phyloP scores from a whole-genome alignment of 2,888 invertebrate genomes.

The Acronicta alni region DNA sequence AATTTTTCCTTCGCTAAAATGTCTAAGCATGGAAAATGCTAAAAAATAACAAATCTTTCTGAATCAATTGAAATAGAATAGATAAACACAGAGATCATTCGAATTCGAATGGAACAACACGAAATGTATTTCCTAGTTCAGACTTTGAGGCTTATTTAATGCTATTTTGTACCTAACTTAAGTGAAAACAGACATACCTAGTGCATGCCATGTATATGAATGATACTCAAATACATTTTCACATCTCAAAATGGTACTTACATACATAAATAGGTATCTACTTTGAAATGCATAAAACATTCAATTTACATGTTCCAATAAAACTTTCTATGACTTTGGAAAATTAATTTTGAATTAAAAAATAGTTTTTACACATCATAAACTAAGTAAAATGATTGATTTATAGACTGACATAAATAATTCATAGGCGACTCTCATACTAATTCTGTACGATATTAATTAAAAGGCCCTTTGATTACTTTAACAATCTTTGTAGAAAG shows the following conservation, averaged over 20 bases:
- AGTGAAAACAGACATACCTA: not conserved
- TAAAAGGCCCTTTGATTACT: not conserved
- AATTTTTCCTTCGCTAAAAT: no score
- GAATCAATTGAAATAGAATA: no score
- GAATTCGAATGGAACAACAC: no score
- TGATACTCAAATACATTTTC: conserved; percentile 1
- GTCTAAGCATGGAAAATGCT: no score
- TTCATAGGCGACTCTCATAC: not conserved
- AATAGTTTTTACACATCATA: conserved; percentile 16
- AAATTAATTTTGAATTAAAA: conserved; percentile 17
- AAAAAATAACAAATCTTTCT: no score
- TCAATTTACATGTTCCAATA: not conserved
- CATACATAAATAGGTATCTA: not conserved
- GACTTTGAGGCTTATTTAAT: not conserved
- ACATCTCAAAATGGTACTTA: conserved; percentile 1
- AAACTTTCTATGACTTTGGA: conserved; percentile 28
- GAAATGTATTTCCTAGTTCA: no score
- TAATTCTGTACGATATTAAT: not conserved
- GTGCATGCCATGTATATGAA: no score
- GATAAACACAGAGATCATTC: no score
- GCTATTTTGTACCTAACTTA: not conserved
- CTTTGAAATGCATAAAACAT: not conserved
- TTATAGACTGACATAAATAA: conserved; percentile 2
- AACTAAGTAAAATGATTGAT: conserved; percentile 1
- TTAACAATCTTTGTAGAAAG: conserved; percentile 4